Conservation (phyloP, 2,113 vertebrate species). For the Smithornis capensis region DNA sequence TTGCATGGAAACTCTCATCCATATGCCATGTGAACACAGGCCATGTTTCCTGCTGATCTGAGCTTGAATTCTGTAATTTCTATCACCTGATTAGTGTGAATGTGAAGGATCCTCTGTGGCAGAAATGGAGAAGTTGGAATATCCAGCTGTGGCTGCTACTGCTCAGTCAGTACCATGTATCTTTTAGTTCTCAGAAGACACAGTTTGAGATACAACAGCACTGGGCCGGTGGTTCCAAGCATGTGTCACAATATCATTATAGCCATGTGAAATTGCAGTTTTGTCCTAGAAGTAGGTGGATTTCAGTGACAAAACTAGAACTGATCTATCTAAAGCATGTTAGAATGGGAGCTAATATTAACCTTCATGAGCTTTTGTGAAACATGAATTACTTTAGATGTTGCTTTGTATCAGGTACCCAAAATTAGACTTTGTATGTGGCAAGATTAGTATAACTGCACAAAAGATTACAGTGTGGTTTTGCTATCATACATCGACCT, state of each 20-base stretch:
- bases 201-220: accelerated
- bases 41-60: background rate
- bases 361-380: background rate
- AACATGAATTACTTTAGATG: background rate
- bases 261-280: background rate
- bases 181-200: background rate
- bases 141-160: background rate
- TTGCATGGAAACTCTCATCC: background rate
- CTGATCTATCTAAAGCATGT: background rate
- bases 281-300: background rate
- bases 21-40: accelerated
- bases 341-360: background rate
- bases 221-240: background rate
- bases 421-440: background rate
- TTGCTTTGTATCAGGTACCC: background rate
- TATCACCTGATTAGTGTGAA: too few relatives aligned
- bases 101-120: background rate
- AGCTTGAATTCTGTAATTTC: background rate
- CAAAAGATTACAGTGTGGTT: background rate
- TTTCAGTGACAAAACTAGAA: background rate
- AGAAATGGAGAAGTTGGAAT: background rate
- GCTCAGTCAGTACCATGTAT: background rate
- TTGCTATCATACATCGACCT: background rate
- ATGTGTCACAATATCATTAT: accelerated
- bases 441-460: background rate